Evolutionary conservation across 2,113 vertebrate species (phyloP).

Genomic region (Eolophus roseicapilla): DNA sequence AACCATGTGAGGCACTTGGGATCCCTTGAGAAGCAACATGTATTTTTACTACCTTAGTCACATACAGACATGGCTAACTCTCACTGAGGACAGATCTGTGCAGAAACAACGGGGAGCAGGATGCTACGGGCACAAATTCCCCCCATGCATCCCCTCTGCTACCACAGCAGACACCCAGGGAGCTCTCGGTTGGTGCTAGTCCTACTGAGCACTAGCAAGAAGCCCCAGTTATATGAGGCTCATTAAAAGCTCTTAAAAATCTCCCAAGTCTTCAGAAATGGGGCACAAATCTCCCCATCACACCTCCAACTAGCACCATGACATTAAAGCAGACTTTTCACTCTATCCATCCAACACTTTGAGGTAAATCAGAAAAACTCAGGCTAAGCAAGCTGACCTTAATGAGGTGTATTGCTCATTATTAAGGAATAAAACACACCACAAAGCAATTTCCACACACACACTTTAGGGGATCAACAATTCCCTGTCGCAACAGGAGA

Average conservation of each 20-base stretch:
- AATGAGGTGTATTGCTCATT: not conserved
- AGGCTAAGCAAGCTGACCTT: not conserved
- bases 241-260: not conserved
- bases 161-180: not conserved
- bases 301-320: not conserved
- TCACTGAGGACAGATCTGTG: not conserved
- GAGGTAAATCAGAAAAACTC: not conserved
- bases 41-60: not conserved
- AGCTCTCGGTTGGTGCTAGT: not conserved
- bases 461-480: not conserved
- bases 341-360: not conserved
- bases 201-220: accelerated
- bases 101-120: not conserved
- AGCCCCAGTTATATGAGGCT: not conserved
- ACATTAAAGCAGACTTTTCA: not conserved
- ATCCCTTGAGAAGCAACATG: not conserved
- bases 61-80: not conserved
- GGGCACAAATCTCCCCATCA: not conserved
- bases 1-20: not conserved
- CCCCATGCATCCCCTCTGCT: not conserved
- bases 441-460: not conserved
- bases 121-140: not conserved
- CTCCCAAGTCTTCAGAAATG: not conserved
- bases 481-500: not conserved
- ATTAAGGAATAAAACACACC: not conserved